Conservation (phyloP, 2,888 invertebrate species). For the Drosophila meridionalis region DNA sequence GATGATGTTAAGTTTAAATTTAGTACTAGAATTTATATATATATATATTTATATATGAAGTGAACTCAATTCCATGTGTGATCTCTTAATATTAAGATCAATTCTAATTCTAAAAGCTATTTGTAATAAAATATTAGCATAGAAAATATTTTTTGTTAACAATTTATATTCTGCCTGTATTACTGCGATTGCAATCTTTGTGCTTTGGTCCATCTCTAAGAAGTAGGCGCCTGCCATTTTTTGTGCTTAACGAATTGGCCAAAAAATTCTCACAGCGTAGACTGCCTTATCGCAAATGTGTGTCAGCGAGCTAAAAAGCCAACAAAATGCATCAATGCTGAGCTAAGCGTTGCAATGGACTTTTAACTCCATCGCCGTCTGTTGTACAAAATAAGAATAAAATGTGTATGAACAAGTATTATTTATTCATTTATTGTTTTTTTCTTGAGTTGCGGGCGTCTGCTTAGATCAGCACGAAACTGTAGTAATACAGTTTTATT, state of each 20-base stretch:
- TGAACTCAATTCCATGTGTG: too few relatives aligned
- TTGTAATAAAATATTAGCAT: not conserved
- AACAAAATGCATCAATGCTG: constrained; percentile 37
- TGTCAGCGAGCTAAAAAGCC: constrained; percentile 42
- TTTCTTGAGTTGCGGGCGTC: constrained; percentile 23
- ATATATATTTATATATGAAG: too few relatives aligned
- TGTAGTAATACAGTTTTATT: not conserved
- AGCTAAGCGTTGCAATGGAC: constrained; percentile 46
- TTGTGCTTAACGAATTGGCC: not conserved
- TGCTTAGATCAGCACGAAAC: constrained; percentile 40
- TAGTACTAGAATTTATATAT: too few relatives aligned
- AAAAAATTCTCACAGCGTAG: constrained; percentile 50
- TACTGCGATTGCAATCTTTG: not conserved
- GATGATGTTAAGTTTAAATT: too few relatives aligned
- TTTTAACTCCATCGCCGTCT: constrained; percentile 25
- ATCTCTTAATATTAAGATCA: too few relatives aligned
- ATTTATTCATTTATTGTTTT: not conserved
- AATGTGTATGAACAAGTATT: constrained; percentile 13
- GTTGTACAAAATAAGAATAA: constrained; percentile 20
- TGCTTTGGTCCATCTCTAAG: not conserved
- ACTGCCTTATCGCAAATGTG: constrained; percentile 31
- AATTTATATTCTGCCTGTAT: not conserved
- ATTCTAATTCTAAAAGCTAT: not conserved
- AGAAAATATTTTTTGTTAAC: too few relatives aligned
- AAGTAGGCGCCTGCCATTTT: not conserved